Evolutionary conservation across 2,797 vertebrate genomes (phyloP).

Genomic region (Pitangus sulphuratus): DNA sequence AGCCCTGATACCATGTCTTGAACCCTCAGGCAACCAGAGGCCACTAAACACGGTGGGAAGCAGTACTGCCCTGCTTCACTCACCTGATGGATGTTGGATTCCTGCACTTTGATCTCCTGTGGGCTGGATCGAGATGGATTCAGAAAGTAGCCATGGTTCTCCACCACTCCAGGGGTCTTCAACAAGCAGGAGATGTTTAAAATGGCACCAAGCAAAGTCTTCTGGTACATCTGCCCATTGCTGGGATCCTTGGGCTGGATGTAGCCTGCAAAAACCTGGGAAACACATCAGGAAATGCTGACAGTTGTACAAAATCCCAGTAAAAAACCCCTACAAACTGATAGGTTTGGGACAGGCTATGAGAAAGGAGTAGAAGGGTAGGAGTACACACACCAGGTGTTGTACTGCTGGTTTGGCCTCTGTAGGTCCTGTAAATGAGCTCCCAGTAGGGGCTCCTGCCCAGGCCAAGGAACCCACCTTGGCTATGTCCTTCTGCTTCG

Average conservation of each 20-base stretch:
- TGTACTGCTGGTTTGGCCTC: no score
- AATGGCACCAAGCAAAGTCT: slow-evolving; percentile 87
- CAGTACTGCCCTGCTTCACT: rapidly evolving
- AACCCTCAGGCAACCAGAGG: background rate
- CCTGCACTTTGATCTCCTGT: slow-evolving; percentile 97
- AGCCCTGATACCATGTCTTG: rapidly evolving
- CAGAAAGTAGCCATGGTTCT: slow-evolving; percentile 93
- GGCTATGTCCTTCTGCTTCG: slow-evolving; percentile 90
- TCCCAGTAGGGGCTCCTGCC: rapidly evolving
- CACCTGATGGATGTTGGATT: slow-evolving; percentile 97
- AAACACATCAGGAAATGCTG: background rate
- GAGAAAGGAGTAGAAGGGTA: background rate
- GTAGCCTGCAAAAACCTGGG: slow-evolving; percentile 90
- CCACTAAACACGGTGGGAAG: rapidly evolving
- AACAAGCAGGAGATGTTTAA: slow-evolving; percentile 93
- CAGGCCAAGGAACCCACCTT: slow-evolving; percentile 76
- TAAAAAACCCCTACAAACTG: background rate
- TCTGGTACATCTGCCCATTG: slow-evolving; percentile 96
- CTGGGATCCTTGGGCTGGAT: slow-evolving; percentile 93
- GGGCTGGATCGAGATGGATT: slow-evolving; percentile 93
- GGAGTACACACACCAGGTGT: rapidly evolving
- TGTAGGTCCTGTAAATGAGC: rapidly evolving
- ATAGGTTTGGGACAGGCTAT: background rate
- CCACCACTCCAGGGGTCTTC: slow-evolving; percentile 93
- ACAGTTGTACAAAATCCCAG: background rate